A percentile compares a stretch with the other conserved stretches of the same genome.
Conservation (phyloP, 2,113 vertebrate genomes). For the Aix galericulata region DNA sequence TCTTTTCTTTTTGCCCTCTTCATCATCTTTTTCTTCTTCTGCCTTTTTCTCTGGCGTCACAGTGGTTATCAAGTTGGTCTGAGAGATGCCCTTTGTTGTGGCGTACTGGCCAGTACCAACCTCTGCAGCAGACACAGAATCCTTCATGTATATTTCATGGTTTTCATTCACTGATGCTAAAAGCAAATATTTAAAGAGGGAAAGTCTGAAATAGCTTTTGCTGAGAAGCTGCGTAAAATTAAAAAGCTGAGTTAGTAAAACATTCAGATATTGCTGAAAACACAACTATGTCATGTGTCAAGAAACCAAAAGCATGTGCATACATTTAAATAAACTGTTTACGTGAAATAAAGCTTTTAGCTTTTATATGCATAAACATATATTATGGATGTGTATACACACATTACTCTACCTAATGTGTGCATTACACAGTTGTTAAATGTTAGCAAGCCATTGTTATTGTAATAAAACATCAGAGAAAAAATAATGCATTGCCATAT, state of each 20-base stretch:
- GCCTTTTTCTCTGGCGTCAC: constrained; percentile 92
- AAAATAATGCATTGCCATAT: neutral
- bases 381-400: neutral
- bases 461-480: constrained; percentile 6
- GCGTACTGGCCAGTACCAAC: constrained; percentile 92
- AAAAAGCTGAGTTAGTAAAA: constrained; percentile 63
- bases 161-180: constrained; percentile 93
- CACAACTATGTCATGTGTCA: constrained; percentile 3
- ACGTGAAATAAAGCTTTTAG: constrained; percentile 24
- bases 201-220: constrained; percentile 69
- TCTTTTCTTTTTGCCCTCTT: constrained; percentile 73
- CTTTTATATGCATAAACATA: constrained; percentile 16
- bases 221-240: constrained; percentile 51
- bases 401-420: constrained; percentile 37
- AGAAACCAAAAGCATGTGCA: constrained; percentile 38
- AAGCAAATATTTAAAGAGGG: constrained; percentile 81
- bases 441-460: constrained; percentile 25
- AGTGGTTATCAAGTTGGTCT: constrained; percentile 91
- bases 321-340: constrained; percentile 34
- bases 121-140: constrained; percentile 88
- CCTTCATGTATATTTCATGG: constrained; percentile 94
- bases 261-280: constrained; percentile 23
- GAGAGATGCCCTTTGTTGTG: constrained; percentile 88
- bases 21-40: constrained; percentile 88
- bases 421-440: constrained; percentile 20